Percentiles rank a stretch among this genome's conserved stretches.
These are phyloP conservation scores for Drosophila sturtevanti DNA, from an alignment of 1,140 invertebrate genomes.

Conservation along the genomic window DNA sequence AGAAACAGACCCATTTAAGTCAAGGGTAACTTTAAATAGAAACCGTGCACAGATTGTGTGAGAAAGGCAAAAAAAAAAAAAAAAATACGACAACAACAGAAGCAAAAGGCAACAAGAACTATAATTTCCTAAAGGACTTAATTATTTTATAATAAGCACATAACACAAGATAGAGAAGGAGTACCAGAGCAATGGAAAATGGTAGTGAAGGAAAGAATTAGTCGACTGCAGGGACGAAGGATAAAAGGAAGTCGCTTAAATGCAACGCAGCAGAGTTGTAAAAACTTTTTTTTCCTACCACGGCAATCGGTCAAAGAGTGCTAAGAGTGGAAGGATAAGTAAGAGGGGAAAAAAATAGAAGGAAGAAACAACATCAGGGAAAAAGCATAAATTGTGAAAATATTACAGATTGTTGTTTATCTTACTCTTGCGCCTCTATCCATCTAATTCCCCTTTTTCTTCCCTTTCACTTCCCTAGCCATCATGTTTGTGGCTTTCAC, in stretches of 20 bases:
- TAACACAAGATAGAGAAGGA: constrained; percentile 53
- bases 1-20: background rate
- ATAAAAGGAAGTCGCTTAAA: constrained; percentile 59
- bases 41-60: constrained; percentile 43
- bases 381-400: constrained; percentile 65
- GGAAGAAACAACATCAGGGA: constrained; percentile 15
- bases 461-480: background rate
- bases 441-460: background rate
- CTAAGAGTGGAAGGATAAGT: constrained; percentile 16
- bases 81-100: constrained; percentile 38
- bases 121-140: constrained; percentile 80
- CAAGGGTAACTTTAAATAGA: background rate
- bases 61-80: constrained; percentile 24
- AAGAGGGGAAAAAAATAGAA: constrained; percentile 6
- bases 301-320: constrained; percentile 56
- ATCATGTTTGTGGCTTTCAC: background rate
- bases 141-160: constrained; percentile 80
- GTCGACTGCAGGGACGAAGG: constrained; percentile 14
- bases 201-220: background rate
- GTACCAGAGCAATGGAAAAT: background rate
- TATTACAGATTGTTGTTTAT: constrained; percentile 63
- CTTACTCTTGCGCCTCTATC: constrained; percentile 4
- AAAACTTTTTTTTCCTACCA: constrained; percentile 51
- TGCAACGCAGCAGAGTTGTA: constrained; percentile 69
- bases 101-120: constrained; percentile 58